A percentile compares a stretch with the other conserved stretches of the same genome.
phyloP scores from a whole-genome alignment of 2,113 vertebrate species.

The Corythoichthys intestinalis region DNA sequence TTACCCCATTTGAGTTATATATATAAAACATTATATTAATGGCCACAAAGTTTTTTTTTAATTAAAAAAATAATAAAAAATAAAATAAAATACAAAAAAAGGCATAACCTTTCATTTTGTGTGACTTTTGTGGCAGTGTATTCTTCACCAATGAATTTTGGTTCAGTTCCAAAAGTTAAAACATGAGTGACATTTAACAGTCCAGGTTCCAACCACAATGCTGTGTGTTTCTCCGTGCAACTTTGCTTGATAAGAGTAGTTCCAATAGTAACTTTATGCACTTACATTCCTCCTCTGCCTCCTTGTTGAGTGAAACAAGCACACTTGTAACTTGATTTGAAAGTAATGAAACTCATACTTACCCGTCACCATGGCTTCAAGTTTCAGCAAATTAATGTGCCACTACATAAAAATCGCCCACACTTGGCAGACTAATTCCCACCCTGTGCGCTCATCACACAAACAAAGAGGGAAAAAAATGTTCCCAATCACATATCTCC shows the following conservation, averaged over 20 bases:
- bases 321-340: neutral
- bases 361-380: neutral
- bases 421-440: conserved; percentile 11
- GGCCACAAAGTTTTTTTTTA: too few species aligned
- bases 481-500: conserved; percentile 54
- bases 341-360: conserved; percentile 2
- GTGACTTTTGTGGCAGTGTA: too few species aligned
- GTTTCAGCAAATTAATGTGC: conserved; percentile 1
- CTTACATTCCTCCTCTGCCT: neutral
- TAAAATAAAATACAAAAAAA: too few species aligned
- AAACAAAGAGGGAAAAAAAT: conserved; percentile 26
- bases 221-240: neutral
- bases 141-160: neutral
- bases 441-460: conserved; percentile 28
- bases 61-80: too few species aligned
- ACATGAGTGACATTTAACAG: neutral
- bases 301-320: neutral
- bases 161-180: neutral
- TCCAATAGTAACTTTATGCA: neutral
- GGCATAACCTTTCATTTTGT: too few species aligned
- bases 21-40: too few species aligned
- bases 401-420: conserved; percentile 4
- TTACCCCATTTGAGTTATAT: too few species aligned
- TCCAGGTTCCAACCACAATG: neutral
- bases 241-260: neutral